A percentile compares a stretch with the other conserved stretches of the same genome.
Conservation (phyloP, 2,888 invertebrate genomes). For the Synergus gifuensis region DNA sequence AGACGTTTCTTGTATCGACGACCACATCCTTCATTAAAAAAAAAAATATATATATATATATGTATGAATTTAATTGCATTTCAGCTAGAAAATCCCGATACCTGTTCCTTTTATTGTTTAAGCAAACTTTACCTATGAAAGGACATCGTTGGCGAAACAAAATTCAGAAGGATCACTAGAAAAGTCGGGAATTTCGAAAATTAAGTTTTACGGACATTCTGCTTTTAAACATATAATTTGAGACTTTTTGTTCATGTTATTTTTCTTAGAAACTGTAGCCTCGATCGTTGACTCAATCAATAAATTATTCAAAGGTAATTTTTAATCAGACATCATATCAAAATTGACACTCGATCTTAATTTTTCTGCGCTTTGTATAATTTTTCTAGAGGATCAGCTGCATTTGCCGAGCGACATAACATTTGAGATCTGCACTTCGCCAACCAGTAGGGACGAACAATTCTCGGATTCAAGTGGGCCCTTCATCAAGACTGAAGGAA, state of each 20-base stretch:
- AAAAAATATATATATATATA: conserved; percentile 62
- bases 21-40: conserved; percentile 70
- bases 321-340: background rate
- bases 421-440: conserved; percentile 72
- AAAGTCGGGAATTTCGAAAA: too few species aligned
- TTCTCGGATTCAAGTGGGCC: conserved; percentile 34
- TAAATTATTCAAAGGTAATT: background rate
- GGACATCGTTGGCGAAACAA: background rate
- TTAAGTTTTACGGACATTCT: too few species aligned
- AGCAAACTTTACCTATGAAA: background rate
- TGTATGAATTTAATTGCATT: conserved; percentile 47
- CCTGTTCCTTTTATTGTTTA: background rate
- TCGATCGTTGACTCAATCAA: background rate
- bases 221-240: too few species aligned
- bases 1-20: conserved; percentile 74
- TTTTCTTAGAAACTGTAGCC: background rate
- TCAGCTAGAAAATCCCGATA: background rate
- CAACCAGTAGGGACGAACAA: conserved; percentile 51
- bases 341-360: background rate
- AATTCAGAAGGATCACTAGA: background rate
- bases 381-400: conserved; percentile 58
- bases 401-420: conserved; percentile 73
- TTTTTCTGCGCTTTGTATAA: background rate
- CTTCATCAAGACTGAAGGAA: conserved; percentile 65
- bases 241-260: background rate